A percentile compares a stretch with the other conserved stretches of the same genome.
phyloP scores from a whole-genome alignment of 1,140 invertebrate species.

The Drosophila mayri region DNA sequence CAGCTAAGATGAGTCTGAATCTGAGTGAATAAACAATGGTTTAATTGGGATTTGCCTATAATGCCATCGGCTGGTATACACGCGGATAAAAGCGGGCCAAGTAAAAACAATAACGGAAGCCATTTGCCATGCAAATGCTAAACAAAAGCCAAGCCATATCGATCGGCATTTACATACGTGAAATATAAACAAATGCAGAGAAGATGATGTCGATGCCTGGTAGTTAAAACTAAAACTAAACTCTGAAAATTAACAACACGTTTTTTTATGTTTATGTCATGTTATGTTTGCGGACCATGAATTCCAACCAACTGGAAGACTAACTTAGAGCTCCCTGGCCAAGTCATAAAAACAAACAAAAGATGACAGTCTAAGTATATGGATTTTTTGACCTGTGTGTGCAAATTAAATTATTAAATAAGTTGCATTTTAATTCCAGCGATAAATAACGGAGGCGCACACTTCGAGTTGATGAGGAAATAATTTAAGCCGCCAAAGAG shows the following conservation, averaged over 20 bases:
- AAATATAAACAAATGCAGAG: conserved; percentile 51
- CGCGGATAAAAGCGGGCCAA: conserved; percentile 46
- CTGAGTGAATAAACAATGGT: conserved; percentile 34
- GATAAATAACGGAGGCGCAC: conserved; percentile 13
- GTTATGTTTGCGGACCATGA: conserved; percentile 48
- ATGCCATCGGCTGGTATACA: conserved; percentile 9
- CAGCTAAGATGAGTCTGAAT: background rate
- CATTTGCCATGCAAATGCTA: conserved; percentile 62
- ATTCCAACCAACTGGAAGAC: background rate
- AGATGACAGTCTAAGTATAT: conserved; percentile 9
- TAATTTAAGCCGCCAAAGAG: conserved; percentile 27
- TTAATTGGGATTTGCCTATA: conserved; percentile 38
- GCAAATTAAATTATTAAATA: conserved; percentile 43
- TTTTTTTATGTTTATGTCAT: conserved; percentile 28
- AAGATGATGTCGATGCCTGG: background rate
- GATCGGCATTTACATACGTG: conserved; percentile 67
- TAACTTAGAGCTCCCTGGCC: conserved; percentile 15
- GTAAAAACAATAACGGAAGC: conserved; percentile 61
- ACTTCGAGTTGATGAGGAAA: conserved; percentile 37
- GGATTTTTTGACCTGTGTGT: conserved; percentile 34
- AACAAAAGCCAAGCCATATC: conserved; percentile 21
- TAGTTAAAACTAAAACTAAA: conserved; percentile 40
- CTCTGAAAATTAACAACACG: conserved; percentile 31
- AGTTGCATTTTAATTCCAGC: conserved; percentile 36
- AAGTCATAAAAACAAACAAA: conserved; percentile 11